A percentile compares a stretch with the other conserved stretches of the same genome.
Conservation (phyloP, 1,140 invertebrate genomes). For the Platyscapa corneri region DNA sequence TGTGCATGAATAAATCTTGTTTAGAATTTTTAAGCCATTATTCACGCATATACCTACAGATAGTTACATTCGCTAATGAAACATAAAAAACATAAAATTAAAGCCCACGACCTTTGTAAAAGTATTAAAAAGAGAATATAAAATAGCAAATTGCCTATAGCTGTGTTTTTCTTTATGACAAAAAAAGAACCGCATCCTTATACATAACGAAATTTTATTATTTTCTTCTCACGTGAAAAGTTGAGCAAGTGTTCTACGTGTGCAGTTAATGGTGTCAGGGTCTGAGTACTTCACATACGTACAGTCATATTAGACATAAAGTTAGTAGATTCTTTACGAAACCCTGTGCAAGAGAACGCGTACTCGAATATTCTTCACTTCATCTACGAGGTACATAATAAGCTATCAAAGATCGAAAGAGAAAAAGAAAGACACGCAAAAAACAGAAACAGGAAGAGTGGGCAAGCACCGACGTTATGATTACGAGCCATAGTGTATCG, state of each 20-base stretch:
- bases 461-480: not conserved
- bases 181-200: not conserved
- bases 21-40: too few species aligned
- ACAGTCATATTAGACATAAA: constrained; percentile 38
- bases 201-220: constrained; percentile 35
- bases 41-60: too few species aligned
- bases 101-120: too few species aligned
- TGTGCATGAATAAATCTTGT: too few species aligned
- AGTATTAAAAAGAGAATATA: too few species aligned
- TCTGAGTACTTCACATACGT: constrained; percentile 43
- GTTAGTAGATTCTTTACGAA: constrained; percentile 54
- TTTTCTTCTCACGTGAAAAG: constrained; percentile 54
- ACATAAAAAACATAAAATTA: too few species aligned
- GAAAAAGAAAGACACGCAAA: too few species aligned
- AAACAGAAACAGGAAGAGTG: too few species aligned
- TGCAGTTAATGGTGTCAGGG: constrained; percentile 59
- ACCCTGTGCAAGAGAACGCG: constrained; percentile 23
- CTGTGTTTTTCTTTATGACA: not conserved
- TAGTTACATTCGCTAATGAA: too few species aligned
- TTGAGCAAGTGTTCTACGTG: constrained; percentile 26
- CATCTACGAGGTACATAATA: constrained; percentile 52
- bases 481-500: not conserved
- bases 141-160: too few species aligned
- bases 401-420: not conserved
- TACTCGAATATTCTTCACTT: not conserved